Evolutionary conservation across 2,113 vertebrate species (phyloP), one percentile per base, ranked within the genome.

Genomic region (Clarias magur): DNA sequence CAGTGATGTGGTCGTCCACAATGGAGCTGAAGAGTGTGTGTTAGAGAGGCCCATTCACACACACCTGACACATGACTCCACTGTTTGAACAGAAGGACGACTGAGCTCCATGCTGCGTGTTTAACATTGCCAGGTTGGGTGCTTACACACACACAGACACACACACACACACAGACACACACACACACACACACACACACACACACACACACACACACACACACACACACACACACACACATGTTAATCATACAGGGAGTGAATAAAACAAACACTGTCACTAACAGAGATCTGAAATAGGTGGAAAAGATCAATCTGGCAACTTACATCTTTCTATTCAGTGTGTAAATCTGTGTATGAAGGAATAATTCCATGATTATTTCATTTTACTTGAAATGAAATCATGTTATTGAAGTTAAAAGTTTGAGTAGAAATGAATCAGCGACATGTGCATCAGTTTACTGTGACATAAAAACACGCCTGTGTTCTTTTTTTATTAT

Each of bases 11-110:
- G 79, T 85, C 72, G 70, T 17, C 53, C 17, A 85, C 80, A 89
- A 88, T 73, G 48, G 81, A 88, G 85, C 84, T 91, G 87, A 85
- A 85, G 87, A 54, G 84, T 86, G 81, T 87, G 83, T 92, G 84
- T 84, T 88, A 78, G 80, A 90, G 86, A 75, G 84, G 81, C 89
- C 88, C 86, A 85, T 91, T 89, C 92, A 83, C 87, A 90, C 83
- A 90, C 91, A 92, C 87, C 89, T 93, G 93, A 94, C 89, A 93
- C 79, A 90, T 90, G 93, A 93, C 90, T 92, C 92, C 54, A 60
- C 83, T 87, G 42, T 93, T 90, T 82, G 88, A 91, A 87, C 87
- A 80, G 89, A 75, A 89, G 85, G 89, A 91, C 83, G 8, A 34
- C n/a, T 3, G 16, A 25, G 79, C 30, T 23, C 57, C 57, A 59